Evolutionary conservation across 2,888 invertebrate genomes (phyloP).

Genomic region (Drosophila trichaetosa): DNA sequence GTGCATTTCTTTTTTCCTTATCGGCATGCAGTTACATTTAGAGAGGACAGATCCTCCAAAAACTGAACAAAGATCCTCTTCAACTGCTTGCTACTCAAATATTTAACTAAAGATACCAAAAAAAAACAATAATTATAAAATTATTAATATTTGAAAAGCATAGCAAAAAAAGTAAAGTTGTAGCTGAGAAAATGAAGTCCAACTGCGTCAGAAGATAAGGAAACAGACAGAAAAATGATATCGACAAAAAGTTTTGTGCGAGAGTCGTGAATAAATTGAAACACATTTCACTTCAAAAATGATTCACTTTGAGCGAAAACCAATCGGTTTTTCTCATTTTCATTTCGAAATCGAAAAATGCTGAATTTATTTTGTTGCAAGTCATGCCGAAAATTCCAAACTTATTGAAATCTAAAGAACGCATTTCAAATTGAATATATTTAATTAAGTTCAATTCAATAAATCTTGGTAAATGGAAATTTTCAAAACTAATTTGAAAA

Average conservation of each 20-base stretch:
- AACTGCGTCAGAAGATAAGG: not conserved
- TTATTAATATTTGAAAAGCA: not conserved
- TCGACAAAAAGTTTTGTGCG: not conserved
- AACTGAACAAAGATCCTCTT: not conserved
- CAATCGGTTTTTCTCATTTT: rapidly evolving
- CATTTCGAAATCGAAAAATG: too few species aligned
- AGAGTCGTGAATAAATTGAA: not conserved
- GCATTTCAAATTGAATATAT: not conserved
- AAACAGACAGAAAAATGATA: not conserved
- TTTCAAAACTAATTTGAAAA: not conserved
- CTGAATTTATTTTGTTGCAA: not conserved
- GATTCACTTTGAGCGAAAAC: not conserved
- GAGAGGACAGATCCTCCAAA: not conserved
- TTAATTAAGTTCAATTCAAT: not conserved
- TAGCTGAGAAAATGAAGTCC: not conserved
- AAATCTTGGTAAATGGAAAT: not conserved
- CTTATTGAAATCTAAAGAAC: not conserved
- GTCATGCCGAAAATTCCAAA: not conserved
- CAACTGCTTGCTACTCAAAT: not conserved
- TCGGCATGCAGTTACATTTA: slow-evolving; percentile 29
- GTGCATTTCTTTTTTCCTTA: not conserved
- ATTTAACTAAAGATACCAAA: not conserved
- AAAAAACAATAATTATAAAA: not conserved
- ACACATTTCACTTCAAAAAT: not conserved
- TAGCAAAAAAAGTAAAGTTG: not conserved